Conservation (phyloP, 2,797 vertebrate genomes). For the Bradypodion ventrale region DNA sequence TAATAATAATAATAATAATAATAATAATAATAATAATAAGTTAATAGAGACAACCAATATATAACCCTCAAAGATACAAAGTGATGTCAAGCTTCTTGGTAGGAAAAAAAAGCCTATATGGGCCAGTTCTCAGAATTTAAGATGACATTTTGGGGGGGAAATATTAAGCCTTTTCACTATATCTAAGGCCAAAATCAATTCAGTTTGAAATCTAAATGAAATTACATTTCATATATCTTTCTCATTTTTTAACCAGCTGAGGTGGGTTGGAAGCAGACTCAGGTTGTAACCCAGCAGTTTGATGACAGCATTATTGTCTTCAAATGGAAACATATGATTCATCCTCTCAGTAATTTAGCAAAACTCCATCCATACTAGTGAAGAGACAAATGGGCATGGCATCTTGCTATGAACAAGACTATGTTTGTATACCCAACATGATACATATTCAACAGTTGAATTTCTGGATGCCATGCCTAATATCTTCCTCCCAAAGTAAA, state of each 20-base stretch:
- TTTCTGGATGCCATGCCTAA: background rate
- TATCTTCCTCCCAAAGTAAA: background rate
- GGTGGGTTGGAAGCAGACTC: background rate
- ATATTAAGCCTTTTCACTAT: background rate
- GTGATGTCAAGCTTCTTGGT: background rate
- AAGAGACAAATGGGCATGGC: constrained; percentile 24
- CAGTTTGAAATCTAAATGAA: background rate
- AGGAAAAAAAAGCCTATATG: background rate
- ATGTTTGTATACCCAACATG: background rate
- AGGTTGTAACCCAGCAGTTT: background rate
- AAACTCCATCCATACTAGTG: background rate
- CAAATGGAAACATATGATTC: background rate
- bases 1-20: too few species aligned
- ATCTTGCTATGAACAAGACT: background rate
- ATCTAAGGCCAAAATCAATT: fast-evolving
- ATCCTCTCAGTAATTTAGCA: constrained; percentile 34
- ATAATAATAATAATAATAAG: too few species aligned
- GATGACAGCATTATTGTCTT: constrained; percentile 22
- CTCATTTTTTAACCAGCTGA: background rate
- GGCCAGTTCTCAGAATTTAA: background rate
- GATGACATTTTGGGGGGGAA: too few species aligned
- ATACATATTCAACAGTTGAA: background rate
- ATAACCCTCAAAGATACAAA: background rate
- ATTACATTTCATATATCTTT: background rate
- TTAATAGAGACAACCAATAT: background rate